Base-by-base conservation (phyloP, 1,140 invertebrate genomes). In the Drosophila nikananu region DNA sequence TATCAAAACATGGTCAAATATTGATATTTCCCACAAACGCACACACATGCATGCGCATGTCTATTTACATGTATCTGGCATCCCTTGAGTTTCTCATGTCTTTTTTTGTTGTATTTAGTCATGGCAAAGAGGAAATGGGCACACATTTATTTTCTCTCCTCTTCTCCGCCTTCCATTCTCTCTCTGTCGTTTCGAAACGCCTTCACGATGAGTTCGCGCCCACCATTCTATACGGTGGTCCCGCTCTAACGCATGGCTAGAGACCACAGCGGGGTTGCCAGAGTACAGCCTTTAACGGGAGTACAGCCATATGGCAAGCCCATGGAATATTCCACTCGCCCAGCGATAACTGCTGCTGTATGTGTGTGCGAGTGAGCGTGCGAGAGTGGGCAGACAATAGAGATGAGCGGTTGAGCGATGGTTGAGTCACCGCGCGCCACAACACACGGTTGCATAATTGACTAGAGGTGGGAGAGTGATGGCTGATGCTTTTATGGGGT, bases 271-370 rank as follows among this genome's bases (percentile, higher is more conserved):
- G 80, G 79, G 57, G 82, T 86, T 86, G 82, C 83, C 82, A 82
- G 54, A 57, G 35, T 71, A 67, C 41, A 57, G 54, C 54, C 54
- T n/a, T 67, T 70, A 41, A 42, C 52, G 39, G 68, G 48, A 74
- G 65, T 79, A 66, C 41, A 57, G 72, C 68, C 68, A 82, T 70
- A 79, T 75, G 77, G 71, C 80, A 86, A 83, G 80, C 30, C 67
- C 63, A 23, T 83, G 83, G 83, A 86, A 86, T 86, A 86, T 86
- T 86, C 83, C 83, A 86, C 77, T 89, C 60, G 44, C 71, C 19
- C 41, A 57, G 59, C 46, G 70, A 72, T 61, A 71, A 73, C 35
- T 49, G 25, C 15, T 1, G 15, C 21, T 19, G 48, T 27, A 12
- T 58, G 39, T 39, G 39, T 37, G 6, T 35, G 51, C 49, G 25